Base-by-base conservation (phyloP, 2,797 vertebrate genomes). In the Tarsius wallacei region DNA sequence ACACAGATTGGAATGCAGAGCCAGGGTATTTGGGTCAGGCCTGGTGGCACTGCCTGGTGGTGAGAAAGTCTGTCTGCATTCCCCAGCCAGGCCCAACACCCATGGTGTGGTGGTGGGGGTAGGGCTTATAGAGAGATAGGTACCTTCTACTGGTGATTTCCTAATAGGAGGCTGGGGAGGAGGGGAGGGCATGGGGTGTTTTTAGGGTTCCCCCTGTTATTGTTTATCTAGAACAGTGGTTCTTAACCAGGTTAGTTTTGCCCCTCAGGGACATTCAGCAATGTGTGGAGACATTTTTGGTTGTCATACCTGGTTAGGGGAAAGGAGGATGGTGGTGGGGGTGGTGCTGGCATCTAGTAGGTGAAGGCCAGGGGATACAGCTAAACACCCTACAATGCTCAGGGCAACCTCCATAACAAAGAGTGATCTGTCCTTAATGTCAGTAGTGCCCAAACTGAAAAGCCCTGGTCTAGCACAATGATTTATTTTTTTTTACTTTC, bases 371-470 rank as follows among this genome's bases (percentile, higher is more conserved):
- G 24, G 42, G 42, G 66, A 8, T 15, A 3, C 91, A 26, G 74
- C 55, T 24, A 13, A 8, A 13, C 28, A 12, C 8, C 17, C 55
- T 17, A 3, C 11, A 8, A 1, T 28, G 42, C 68, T 4, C 24
- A 17, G 76, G 81, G 17, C 17, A 1, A 22, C 22, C 55, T 68
- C 90, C 19, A 28, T 1, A 9, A 17, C 63, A 1, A 12, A 42
- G 55, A 28, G 15, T 2, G 26, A 28, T 3, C 22, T 16, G 49
- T 17, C 15, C 14, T 26, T 0, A 0, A 6, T 6, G 31, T 19
- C 95, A 31, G 21, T 3, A 1, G 71, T 4, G 28, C 59, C 0
- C 3, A 57, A 81, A 10, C 5, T 5, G 4, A 51, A 74, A 95
- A 53, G 2, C 57, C 53, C 8, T 13, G 19, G 2, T 12, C 22